Evolutionary conservation across 2,797 vertebrate species (phyloP).

Genomic region (Orientallactaga sibirica): DNA sequence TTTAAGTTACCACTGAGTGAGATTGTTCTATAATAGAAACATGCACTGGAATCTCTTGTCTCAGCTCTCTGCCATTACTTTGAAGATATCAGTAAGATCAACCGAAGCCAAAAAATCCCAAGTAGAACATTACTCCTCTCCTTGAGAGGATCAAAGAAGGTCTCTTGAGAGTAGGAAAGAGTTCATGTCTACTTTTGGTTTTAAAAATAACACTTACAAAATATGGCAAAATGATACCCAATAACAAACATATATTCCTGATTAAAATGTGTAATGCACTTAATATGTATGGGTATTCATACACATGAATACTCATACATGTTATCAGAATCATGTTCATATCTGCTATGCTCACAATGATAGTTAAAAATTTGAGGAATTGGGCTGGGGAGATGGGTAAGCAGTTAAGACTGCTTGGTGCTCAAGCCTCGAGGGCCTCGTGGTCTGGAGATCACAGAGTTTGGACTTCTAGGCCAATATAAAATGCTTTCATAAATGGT

Average conservation of each 20-base stretch:
- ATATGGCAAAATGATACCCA: background rate
- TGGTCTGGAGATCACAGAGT: no score
- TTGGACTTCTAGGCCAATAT: no score
- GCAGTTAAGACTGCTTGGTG: no score
- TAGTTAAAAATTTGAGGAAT: background rate
- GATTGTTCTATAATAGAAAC: background rate
- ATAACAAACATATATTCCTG: background rate
- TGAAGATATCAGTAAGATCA: background rate
- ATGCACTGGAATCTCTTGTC: background rate
- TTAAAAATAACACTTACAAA: constrained; percentile 37
- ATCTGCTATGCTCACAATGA: background rate
- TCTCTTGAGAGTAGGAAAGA: background rate
- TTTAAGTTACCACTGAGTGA: constrained; percentile 3
- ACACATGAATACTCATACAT: background rate
- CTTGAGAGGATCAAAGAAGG: background rate
- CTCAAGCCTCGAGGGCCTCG: no score
- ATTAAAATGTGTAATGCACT: background rate
- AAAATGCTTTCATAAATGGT: background rate
- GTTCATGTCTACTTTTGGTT: background rate
- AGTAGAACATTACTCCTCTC: background rate
- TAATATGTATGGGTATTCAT: background rate
- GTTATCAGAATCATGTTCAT: background rate
- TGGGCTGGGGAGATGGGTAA: background rate
- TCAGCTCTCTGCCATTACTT: background rate
- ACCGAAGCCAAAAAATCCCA: constrained; percentile 4